Base-by-base conservation (phyloP, 2,797 vertebrate genomes). In the Periparus ater region DNA sequence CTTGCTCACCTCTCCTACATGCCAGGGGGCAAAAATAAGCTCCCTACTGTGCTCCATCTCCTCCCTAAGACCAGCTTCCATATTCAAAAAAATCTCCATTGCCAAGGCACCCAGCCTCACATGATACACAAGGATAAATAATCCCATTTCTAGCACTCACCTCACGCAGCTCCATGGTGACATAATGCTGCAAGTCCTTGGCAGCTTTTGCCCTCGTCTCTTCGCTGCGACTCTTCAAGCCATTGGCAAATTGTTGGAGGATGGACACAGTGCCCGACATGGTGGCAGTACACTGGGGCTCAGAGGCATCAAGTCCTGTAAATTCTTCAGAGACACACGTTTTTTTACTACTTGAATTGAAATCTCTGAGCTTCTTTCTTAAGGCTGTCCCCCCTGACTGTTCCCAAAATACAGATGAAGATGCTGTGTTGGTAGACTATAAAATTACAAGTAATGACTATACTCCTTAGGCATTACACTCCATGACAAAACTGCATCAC, bases 171-270 rank as follows among this genome's bases (percentile, higher is more conserved):
- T 99, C 99, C 95, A 99, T 99, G 72, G 99, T 99, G 96, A 99
- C 99, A 93, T 99, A 99, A 93, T 99, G 99, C 94, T 99, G 99
- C 81, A 99, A 97, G 77, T 99, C 99, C 97, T 99, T 99, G 82
- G 99, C 99, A 54, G 99, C 98, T 93, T 99, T 99, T 0, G 99
- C 99, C 81, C 99, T 98, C 1, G 98, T 99, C 96, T 99, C 99
- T 95, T 99, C 99, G 58, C 98, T 99, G 77, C 99, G 98, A 96
- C 98, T 99, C 97, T 99, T 99, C 78, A 99, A 97, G 61, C 99
- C 99, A 4, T 98, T 98, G 96, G 99, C 98, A 93, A 99, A 99
- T 96, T 99, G 99, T 80, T 99, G 99, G 81, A 99, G 98, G 94
- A 99, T 98, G 75, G 99, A 99, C 96, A 99, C 98, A 2, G 99